Conservation (phyloP, 2,113 vertebrate species). For the Ageneiosus marmoratus region DNA sequence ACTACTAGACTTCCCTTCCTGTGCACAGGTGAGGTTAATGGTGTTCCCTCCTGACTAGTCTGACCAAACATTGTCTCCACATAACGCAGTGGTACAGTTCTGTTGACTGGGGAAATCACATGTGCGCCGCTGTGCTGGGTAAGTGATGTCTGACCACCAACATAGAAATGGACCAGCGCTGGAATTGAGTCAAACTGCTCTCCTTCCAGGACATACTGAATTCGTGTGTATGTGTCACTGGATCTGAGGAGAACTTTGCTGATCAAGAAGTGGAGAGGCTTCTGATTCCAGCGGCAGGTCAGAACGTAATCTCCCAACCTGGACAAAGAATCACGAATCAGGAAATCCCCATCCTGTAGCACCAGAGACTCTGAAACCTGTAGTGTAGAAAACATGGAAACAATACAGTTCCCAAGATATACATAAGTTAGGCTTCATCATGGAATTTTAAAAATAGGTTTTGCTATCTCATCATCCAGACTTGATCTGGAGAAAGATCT, state of each 20-base stretch:
- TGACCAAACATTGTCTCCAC: constrained; percentile 83
- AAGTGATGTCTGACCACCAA: constrained; percentile 79
- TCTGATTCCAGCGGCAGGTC: constrained; percentile 84
- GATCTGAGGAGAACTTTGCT: constrained; percentile 81
- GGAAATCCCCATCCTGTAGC: constrained; percentile 84
- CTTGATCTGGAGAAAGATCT: background rate
- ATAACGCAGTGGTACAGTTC: constrained; percentile 85
- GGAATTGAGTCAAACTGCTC: constrained; percentile 87
- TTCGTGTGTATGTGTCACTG: constrained; percentile 65
- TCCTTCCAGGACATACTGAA: constrained; percentile 84
- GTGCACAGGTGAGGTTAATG: constrained; percentile 64
- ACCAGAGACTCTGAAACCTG: constrained; percentile 90
- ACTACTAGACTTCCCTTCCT: constrained; percentile 75
- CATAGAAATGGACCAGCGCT: constrained; percentile 83
- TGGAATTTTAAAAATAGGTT: background rate
- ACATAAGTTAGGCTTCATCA: background rate
- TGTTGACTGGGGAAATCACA: constrained; percentile 85
- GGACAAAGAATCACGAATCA: constrained; percentile 88
- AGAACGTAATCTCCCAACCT: constrained; percentile 85
- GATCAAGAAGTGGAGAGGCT: constrained; percentile 86
- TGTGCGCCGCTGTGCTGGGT: constrained; percentile 81
- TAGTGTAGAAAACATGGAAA: constrained; percentile 2
- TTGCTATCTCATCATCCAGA: background rate
- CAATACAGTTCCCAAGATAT: background rate
- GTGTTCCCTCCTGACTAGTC: constrained; percentile 65